A percentile compares a stretch with the other conserved stretches of the same genome.
Evolutionary conservation across 2,113 vertebrate genomes (phyloP).

Genomic region (Solea solea): DNA sequence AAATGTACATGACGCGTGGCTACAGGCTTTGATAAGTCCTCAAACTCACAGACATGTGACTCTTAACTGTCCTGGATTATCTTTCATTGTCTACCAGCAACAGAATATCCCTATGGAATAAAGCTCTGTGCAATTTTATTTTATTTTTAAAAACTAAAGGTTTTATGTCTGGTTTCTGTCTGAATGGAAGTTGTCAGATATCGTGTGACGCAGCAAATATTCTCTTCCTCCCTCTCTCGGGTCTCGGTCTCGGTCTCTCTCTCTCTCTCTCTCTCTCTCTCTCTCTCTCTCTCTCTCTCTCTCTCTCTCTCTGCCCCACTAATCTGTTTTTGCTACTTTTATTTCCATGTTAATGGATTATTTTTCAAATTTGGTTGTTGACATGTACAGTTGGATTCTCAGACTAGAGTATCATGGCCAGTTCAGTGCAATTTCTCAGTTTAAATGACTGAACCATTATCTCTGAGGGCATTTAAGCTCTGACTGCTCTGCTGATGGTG

Average conservation of each 20-base stretch:
- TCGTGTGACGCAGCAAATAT: too few species aligned
- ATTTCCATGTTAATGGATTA: constrained; percentile 23
- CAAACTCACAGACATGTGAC: too few species aligned
- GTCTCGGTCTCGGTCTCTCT: neutral
- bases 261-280: neutral
- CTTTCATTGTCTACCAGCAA: too few species aligned
- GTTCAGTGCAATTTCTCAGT: constrained; percentile 14
- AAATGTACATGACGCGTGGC: too few species aligned
- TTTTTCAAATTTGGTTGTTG: constrained; percentile 27
- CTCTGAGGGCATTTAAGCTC: neutral
- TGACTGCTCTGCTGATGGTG: constrained; percentile 20
- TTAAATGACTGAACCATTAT: constrained; percentile 13
- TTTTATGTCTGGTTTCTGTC: too few species aligned
- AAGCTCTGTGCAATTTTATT: too few species aligned
- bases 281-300: neutral
- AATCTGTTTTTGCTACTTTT: neutral
- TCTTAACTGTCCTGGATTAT: too few species aligned
- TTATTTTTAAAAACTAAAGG: too few species aligned
- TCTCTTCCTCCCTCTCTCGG: neutral
- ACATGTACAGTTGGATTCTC: neutral
- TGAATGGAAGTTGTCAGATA: too few species aligned
- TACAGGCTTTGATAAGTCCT: too few species aligned
- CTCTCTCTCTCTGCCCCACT: constrained; percentile 10
- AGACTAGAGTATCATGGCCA: constrained; percentile 9
- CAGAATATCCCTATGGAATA: too few species aligned